phyloP scores from a whole-genome alignment of 2,113 vertebrate genomes.

The Rhynchopsitta pachyrhyncha region DNA sequence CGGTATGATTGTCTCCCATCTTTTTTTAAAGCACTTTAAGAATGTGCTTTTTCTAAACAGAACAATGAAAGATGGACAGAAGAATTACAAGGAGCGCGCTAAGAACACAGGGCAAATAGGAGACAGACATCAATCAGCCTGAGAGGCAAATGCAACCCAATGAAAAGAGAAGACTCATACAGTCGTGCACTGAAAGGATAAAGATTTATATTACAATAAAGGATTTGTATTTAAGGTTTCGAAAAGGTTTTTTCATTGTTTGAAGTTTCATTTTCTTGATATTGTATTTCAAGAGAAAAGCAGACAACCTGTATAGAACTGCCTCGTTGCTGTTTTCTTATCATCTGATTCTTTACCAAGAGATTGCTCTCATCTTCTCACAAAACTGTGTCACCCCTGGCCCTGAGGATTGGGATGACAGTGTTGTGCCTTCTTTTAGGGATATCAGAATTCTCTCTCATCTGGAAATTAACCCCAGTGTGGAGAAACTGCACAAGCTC shows the following conservation, averaged over 20 bases:
- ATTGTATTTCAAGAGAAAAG: slow-evolving; percentile 62
- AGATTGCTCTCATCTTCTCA: slow-evolving; percentile 65
- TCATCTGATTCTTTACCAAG: slow-evolving; percentile 43
- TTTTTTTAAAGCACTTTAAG: slow-evolving; percentile 44
- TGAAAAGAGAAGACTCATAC: slow-evolving; percentile 51
- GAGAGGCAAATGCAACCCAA: slow-evolving; percentile 46
- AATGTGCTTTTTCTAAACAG: slow-evolving; percentile 44
- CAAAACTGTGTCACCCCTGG: slow-evolving; percentile 47
- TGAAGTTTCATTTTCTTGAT: slow-evolving; percentile 52
- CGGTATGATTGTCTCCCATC: slow-evolving; percentile 28
- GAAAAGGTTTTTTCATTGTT: not conserved
- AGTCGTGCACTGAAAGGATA: slow-evolving; percentile 48
- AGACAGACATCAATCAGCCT: slow-evolving; percentile 68
- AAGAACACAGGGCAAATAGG: slow-evolving; percentile 53
- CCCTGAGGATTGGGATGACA: slow-evolving; percentile 23
- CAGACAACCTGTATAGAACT: slow-evolving; percentile 48
- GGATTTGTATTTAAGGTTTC: slow-evolving; percentile 60
- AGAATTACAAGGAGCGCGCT: not conserved
- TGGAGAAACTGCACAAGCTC: not conserved
- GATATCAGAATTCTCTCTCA: slow-evolving; percentile 30
- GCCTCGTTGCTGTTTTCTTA: slow-evolving; percentile 60
- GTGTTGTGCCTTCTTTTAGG: not conserved
- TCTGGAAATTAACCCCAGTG: slow-evolving; percentile 26
- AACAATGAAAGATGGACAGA: slow-evolving; percentile 66
- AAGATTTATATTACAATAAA: slow-evolving; percentile 69